Evolutionary conservation across 2,113 vertebrate species (phyloP).

Genomic region (Apistogramma diplotaenia): DNA sequence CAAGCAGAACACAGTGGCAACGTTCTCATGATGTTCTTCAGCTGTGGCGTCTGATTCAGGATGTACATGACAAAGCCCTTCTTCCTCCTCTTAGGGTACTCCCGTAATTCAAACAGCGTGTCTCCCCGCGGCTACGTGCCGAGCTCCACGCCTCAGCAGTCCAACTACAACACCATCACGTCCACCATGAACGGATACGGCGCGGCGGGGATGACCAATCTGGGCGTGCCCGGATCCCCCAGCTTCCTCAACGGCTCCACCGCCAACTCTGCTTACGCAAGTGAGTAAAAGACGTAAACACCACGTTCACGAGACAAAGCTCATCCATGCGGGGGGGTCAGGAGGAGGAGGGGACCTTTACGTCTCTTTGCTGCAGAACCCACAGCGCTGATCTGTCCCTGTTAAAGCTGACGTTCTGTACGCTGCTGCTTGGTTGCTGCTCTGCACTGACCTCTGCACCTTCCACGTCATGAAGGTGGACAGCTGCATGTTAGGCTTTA

Average conservation of each 20-base stretch:
- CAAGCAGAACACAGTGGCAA: too few species aligned
- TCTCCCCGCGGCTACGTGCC: conserved; percentile 87
- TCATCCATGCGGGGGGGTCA: not conserved
- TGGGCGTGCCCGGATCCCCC: conserved; percentile 91
- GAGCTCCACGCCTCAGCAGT: conserved; percentile 90
- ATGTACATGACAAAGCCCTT: not conserved
- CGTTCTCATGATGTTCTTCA: too few species aligned
- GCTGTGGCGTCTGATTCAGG: too few species aligned
- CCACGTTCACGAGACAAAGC: not conserved
- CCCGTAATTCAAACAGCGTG: conserved; percentile 87
- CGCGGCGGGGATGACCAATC: conserved; percentile 82
- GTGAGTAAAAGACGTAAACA: conserved; percentile 77
- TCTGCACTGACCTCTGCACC: too few species aligned
- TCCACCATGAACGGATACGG: conserved; percentile 88
- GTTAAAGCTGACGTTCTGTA: too few species aligned
- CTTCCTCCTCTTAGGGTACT: conserved; percentile 80
- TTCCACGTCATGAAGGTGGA: too few species aligned
- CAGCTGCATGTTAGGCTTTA: too few species aligned
- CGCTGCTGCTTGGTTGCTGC: too few species aligned
- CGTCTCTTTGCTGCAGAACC: not conserved
- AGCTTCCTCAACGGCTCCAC: conserved; percentile 95
- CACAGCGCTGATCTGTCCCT: too few species aligned
- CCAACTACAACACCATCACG: conserved; percentile 86
- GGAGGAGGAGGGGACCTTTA: not conserved
- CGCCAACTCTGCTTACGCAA: conserved; percentile 93